Conservation (phyloP, 1,140 invertebrate genomes). For the Tetramorium simillimum region DNA sequence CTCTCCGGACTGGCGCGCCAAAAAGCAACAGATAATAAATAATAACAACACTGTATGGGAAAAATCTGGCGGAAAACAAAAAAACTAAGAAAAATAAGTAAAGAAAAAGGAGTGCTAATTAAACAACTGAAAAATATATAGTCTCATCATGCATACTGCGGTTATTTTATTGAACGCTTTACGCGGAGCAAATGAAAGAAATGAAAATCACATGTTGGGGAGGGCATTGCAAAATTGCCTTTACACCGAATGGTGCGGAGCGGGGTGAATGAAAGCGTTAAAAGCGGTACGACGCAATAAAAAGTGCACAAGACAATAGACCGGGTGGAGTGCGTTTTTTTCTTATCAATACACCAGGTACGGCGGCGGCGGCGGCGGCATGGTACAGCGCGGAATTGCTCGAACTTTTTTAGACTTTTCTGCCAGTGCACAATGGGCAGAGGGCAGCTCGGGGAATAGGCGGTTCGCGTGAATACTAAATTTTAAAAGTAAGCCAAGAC, state of each 20-base stretch:
- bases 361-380: background rate
- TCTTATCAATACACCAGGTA: slow-evolving; percentile 65
- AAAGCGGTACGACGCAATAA: slow-evolving; percentile 34
- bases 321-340: slow-evolving; percentile 48
- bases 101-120: background rate
- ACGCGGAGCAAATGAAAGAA: background rate
- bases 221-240: slow-evolving; percentile 5
- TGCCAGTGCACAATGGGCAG: slow-evolving; percentile 42
- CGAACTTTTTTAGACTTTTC: slow-evolving; percentile 65
- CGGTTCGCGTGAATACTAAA: slow-evolving; percentile 68
- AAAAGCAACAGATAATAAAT: background rate
- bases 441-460: slow-evolving; percentile 49
- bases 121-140: background rate
- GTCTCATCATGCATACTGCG: background rate
- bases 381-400: slow-evolving; percentile 48
- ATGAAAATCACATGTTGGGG: slow-evolving; percentile 3
- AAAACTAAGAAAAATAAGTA: background rate
- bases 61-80: background rate
- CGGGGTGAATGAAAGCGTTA: slow-evolving; percentile 23
- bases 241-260: slow-evolving; percentile 13
- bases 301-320: slow-evolving; percentile 54
- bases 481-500: slow-evolving; percentile 70
- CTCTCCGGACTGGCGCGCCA: background rate
- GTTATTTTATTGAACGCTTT: background rate
- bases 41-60: background rate